Base-by-base conservation (phyloP, 2,888 invertebrate species). In the Dinocampus coccinellae region DNA sequence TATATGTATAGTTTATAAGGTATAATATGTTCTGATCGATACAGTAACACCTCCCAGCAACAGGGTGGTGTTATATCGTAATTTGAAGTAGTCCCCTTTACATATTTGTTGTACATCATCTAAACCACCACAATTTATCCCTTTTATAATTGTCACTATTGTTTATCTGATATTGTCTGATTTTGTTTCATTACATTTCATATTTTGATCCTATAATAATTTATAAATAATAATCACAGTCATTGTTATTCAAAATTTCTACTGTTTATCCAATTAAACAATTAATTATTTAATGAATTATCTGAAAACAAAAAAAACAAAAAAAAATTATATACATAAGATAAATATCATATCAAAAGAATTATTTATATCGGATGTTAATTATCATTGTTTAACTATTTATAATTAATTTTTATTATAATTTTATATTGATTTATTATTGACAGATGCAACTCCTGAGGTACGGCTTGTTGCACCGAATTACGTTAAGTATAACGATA, bases 401-500 rank as follows among this genome's bases (percentile, higher is more conserved):
- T n/a, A 29, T 3, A 29, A 29, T 4, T 29, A 29, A 4, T 4
- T 29, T 29, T 29, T 29, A 29, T 29, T 29, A 29, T 4, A 4
- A 29, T 7, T 29, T 29, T 29, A 7, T 7, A 29, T 3, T 3
- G 29, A 29, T 29, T 22, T 26, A 55, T 66, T 22, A 73, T 73
- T 74, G 36, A 53, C 74, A 80, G 80, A 79, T 76, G 77, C 73
- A 66, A 77, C 77, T 55, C 70, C 75, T 47, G 77, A 76, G 72
- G 92, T 93, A 80, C 91, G 92, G 83, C 89, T 93, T 81, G 90
- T 91, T 81, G 91, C 92, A 87, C 92, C 92, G 79, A 89, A 92
- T 79, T 95, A 94, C 89, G 94, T 93, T 77, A 91, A 92, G 74
- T 90, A 91, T 79, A 93, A 93, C 69, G 91, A 92, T 71, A 91